Evolutionary conservation across 2,113 vertebrate genomes (phyloP), one percentile per base, ranked within the genome.

Genomic region (Balaeniceps rex): DNA sequence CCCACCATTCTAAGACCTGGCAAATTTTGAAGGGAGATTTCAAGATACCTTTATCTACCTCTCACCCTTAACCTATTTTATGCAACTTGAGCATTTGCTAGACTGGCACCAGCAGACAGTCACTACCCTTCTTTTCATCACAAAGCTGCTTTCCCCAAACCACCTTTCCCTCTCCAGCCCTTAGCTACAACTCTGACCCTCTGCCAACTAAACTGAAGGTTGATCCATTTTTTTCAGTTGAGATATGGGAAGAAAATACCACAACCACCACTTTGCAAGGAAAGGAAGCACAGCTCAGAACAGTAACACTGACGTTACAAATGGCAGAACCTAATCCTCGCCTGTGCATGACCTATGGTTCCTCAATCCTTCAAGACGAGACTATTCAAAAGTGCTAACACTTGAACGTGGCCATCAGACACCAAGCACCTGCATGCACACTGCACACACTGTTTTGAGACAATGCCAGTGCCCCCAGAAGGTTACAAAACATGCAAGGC

Each of bases 401-500:
- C 17, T 44, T 55, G 61, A 87, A 34, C 2, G 2, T 21, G 51
- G 66, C 49, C 52, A 68, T 63, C 65, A 57, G 85, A 90, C 44
- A 46, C 38, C 51, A 46, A 78, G 69, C 21, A 76, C 72, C 31
- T 42, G 55, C 49, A n/a, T 1, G 29, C n/a, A 40, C 26, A 4
- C 29, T 34, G 58, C 47, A 33, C n/a, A 28, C 0, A 0, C 29
- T 34, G n/a, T 12, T 29, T 38, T 24, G 52, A 86, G 63, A 34
- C 49, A 84, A 21, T 6, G 3, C 22, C 82, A 58, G 16, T 36
- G 60, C 26, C 51, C 31, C 40, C 40, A 79, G 69, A 51, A n/a
- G 60, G 51, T 51, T 68, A 82, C 26, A 79, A 87, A 83, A 69
- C 4, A 44, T 40, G 23, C 19, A 46, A 11, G 25, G 13, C 22